These are phyloP conservation scores for Tethya wilhelma DNA, from an alignment of 37 sponge, comb jelly and placozoan species.

Conservation along the genomic window DNA sequence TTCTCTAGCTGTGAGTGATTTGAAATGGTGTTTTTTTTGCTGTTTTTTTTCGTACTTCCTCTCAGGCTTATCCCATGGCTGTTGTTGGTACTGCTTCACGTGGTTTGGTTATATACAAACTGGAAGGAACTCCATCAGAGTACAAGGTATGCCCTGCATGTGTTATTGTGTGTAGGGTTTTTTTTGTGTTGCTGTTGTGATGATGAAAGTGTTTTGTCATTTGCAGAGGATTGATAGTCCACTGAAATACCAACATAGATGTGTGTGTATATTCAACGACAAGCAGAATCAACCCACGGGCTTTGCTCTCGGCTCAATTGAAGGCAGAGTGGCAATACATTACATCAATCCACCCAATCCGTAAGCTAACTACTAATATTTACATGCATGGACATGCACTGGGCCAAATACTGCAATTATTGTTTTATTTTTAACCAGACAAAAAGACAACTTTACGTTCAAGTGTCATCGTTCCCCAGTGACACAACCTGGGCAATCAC, in stretches of 20 bases:
- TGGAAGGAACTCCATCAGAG: constrained; percentile 81
- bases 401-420: not conserved
- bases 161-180: not conserved
- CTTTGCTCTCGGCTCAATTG: constrained; percentile 95
- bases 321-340: constrained; percentile 94
- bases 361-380: constrained; percentile 38
- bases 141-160: constrained; percentile 46
- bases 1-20: not conserved
- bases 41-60: not conserved
- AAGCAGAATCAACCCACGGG: constrained; percentile 92
- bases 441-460: constrained; percentile 97
- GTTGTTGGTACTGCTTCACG: constrained; percentile 86
- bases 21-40: not conserved
- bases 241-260: constrained; percentile 91
- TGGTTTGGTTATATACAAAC: constrained; percentile 64
- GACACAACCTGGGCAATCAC: constrained; percentile 65
- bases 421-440: constrained; percentile 21
- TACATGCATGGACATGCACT: not conserved
- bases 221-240: constrained; percentile 86
- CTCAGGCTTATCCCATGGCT: constrained; percentile 81
- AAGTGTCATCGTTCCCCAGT: constrained; percentile 92
- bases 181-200: not conserved
- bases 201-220: not conserved
- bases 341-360: constrained; percentile 87
- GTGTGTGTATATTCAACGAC: constrained; percentile 89